A percentile compares a stretch with the other conserved stretches of the same genome.
These are phyloP conservation scores for Gymnoscopelus braueri DNA, from an alignment of 2,797 vertebrate species.

Conservation along the genomic window DNA sequence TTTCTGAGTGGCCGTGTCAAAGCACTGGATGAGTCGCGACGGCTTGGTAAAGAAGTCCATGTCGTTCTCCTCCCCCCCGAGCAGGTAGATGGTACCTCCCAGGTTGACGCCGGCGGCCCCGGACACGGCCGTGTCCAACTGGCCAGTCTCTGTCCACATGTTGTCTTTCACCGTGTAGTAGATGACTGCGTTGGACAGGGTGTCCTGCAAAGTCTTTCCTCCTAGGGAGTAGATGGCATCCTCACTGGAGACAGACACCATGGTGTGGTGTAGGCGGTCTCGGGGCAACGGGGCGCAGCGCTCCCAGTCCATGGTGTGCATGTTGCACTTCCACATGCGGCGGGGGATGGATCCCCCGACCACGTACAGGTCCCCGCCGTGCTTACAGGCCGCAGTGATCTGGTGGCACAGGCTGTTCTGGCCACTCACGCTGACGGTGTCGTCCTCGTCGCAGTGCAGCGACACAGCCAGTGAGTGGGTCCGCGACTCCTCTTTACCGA, in stretches of 20 bases:
- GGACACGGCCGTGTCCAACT: slow-evolving; percentile 94
- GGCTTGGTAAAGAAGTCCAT: slow-evolving; percentile 99
- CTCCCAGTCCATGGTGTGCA: slow-evolving; percentile 98
- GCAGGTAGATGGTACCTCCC: slow-evolving; percentile 94
- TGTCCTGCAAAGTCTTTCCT: slow-evolving; percentile 96
- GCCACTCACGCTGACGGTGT: slow-evolving; percentile 93
- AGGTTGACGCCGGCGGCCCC: slow-evolving; percentile 95
- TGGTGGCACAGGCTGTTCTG: slow-evolving; percentile 98
- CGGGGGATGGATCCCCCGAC: slow-evolving; percentile 97
- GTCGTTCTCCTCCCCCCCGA: slow-evolving; percentile 97
- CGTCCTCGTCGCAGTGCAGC: slow-evolving; percentile 94
- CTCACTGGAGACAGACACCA: slow-evolving; percentile 91
- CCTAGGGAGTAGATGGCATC: slow-evolving; percentile 96
- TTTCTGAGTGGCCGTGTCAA: slow-evolving; percentile 90
- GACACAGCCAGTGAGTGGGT: slow-evolving; percentile 96
- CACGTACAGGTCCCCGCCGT: slow-evolving; percentile 94
- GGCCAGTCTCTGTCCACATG: slow-evolving; percentile 95
- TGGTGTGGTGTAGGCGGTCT: slow-evolving; percentile 95
- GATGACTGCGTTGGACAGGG: slow-evolving; percentile 94
- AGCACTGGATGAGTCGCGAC: slow-evolving; percentile 97
- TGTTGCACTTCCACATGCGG: slow-evolving; percentile 99
- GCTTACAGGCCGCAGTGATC: slow-evolving; percentile 98
- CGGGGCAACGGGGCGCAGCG: slow-evolving; percentile 95
- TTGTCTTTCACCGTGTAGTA: slow-evolving; percentile 97
- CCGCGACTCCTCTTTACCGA: slow-evolving; percentile 95